Evolutionary conservation across 2,113 vertebrate genomes (phyloP), one percentile per base, ranked within the genome.

Genomic region (Alouatta palliata): DNA sequence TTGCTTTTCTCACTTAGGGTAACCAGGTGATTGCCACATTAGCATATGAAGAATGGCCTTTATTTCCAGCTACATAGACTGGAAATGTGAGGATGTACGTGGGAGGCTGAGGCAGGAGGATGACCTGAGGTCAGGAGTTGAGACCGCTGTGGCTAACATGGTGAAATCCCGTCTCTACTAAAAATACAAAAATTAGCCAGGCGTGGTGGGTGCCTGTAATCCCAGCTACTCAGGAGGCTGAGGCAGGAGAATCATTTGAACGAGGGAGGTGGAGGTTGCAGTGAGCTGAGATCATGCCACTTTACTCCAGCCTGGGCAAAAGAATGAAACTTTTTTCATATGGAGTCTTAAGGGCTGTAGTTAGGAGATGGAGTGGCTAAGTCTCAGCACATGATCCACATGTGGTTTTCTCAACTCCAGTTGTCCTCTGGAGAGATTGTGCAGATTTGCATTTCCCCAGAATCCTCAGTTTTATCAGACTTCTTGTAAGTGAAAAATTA

Each of bases 251-350:
- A 30, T 30, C 2, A 5, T 27, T 64, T 64, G 61, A 32, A 64
- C 61, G 12, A 6, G 27, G 13, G 13, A 14, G 27, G 12, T 0
- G 0, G 61, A 64, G 27, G 27, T 64, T 64, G 5, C 6, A 0
- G 27, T 64, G 61, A 64, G 61, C 12, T 2, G 6, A 64, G 61
- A 64, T 64, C 13, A 5, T 0, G 1, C 61, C 61, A 2, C 61
- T 64, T 12, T 64, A 64, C 61, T 64, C 61, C 61, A 30, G 61
- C 61, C 61, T 32, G 12, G 27, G 30, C 5, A 13, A 64, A 6
- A 13, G 12, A 30, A 2, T 2, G 27, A 30, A 12, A 64, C 61
- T 64, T 11, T 13, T 11, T 64, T 27, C 25, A 14, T 64, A 27
- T 64, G 13, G 6, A 64, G 27, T 64, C 30, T 64, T 12, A 64